Conservation (phyloP, 2,113 vertebrate species). For the Lepidothrix coronata region DNA sequence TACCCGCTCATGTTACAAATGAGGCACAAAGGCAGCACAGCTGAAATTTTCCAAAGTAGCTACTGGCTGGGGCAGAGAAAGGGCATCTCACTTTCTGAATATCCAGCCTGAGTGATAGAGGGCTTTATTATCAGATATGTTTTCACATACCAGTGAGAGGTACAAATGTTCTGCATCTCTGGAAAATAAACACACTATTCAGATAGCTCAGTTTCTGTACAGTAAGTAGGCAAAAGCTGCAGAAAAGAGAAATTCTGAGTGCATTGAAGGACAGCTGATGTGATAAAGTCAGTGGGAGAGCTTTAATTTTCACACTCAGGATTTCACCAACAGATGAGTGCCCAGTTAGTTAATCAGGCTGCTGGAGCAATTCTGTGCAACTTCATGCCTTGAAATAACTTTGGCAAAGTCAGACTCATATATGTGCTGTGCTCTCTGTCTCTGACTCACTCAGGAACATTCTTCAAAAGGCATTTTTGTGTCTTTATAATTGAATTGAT, state of each 20-base stretch:
- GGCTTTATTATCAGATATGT: background rate
- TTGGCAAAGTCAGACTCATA: constrained; percentile 18
- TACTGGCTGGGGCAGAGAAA: background rate
- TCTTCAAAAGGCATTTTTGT: constrained; percentile 76
- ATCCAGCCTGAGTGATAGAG: background rate
- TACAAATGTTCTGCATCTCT: background rate
- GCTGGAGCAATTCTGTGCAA: background rate
- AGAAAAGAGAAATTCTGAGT: background rate
- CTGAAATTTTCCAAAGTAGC: background rate
- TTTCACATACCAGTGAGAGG: background rate
- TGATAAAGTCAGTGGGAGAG: background rate
- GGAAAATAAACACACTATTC: background rate
- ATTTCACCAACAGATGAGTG: background rate
- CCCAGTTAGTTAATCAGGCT: background rate
- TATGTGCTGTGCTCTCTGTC: background rate
- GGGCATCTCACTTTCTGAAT: background rate
- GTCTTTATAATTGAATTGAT: constrained; percentile 78
- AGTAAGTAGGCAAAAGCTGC: background rate
- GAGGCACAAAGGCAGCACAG: background rate
- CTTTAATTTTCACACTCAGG: background rate
- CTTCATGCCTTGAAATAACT: constrained; percentile 25
- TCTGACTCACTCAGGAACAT: constrained; percentile 40
- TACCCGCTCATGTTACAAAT: background rate
- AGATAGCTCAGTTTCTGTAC: background rate
- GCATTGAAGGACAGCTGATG: background rate